Conservation (phyloP, 92 coral and sea anemone genomes). For the Bergia sp. region DNA sequence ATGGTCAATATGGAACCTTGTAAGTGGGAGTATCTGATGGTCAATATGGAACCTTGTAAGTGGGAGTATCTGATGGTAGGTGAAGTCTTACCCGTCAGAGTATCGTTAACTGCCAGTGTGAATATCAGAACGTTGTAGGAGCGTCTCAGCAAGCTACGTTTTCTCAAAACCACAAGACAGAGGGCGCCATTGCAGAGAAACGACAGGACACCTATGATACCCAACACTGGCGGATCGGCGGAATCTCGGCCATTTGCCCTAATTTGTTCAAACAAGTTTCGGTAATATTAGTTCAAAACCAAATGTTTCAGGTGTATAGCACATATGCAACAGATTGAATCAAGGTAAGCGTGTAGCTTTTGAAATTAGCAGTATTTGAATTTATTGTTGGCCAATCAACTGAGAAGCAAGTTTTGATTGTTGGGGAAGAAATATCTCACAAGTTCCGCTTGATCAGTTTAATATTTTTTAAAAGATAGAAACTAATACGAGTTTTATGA, state of each 20-base stretch:
- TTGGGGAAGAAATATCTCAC: too few species aligned
- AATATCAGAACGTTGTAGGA: conserved; percentile 2
- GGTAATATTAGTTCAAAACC: too few species aligned
- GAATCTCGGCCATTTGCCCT: background rate
- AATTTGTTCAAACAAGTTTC: too few species aligned
- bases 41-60: background rate
- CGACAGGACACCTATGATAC: background rate
- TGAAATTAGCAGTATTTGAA: too few species aligned
- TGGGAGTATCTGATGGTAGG: background rate
- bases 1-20: background rate
- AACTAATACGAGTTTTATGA: too few species aligned
- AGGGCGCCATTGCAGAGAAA: background rate
- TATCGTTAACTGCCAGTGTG: background rate
- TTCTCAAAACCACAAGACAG: background rate
- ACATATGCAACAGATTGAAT: too few species aligned
- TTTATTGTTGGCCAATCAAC: too few species aligned
- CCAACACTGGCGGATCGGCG: conserved; percentile 1
- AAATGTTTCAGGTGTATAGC: too few species aligned
- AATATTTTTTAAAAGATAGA: too few species aligned
- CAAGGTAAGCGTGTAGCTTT: too few species aligned
- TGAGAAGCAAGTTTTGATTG: too few species aligned
- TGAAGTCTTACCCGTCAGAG: background rate
- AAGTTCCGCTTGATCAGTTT: too few species aligned
- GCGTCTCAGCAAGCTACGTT: background rate
- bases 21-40: background rate